These are phyloP conservation scores for Dermatemys mawii DNA, from an alignment of 2,113 vertebrate genomes.

Conservation along the genomic window DNA sequence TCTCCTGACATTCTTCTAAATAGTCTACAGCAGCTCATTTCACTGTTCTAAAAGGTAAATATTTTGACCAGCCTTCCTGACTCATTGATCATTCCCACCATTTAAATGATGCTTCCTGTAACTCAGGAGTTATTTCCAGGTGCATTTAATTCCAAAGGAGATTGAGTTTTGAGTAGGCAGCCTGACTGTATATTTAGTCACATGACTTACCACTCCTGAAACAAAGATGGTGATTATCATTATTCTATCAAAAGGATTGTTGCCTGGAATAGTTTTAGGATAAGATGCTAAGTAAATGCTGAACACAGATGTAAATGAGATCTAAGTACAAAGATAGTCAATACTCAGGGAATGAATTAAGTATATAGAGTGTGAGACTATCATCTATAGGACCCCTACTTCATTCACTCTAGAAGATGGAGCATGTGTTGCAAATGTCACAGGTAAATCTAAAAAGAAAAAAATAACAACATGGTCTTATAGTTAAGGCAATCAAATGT, in stretches of 20 bases:
- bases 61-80: neutral
- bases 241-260: neutral
- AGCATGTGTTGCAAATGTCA: neutral
- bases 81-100: neutral
- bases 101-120: neutral
- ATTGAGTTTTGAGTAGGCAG: neutral
- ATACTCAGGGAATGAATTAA: neutral
- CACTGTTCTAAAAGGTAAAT: neutral
- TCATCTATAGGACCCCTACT: neutral
- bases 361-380: neutral
- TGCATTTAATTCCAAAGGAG: neutral
- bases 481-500: neutral
- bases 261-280: neutral
- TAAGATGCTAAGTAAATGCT: neutral
- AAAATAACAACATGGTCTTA: neutral
- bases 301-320: neutral
- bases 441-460: neutral
- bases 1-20: neutral
- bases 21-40: neutral
- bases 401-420: neutral
- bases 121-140: neutral
- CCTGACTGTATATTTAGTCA: neutral
- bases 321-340: neutral
- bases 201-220: neutral
- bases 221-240: neutral